These are phyloP conservation scores for Parauchenoglanis punctatus DNA, from an alignment of 2,797 vertebrate species.

Conservation along the genomic window DNA sequence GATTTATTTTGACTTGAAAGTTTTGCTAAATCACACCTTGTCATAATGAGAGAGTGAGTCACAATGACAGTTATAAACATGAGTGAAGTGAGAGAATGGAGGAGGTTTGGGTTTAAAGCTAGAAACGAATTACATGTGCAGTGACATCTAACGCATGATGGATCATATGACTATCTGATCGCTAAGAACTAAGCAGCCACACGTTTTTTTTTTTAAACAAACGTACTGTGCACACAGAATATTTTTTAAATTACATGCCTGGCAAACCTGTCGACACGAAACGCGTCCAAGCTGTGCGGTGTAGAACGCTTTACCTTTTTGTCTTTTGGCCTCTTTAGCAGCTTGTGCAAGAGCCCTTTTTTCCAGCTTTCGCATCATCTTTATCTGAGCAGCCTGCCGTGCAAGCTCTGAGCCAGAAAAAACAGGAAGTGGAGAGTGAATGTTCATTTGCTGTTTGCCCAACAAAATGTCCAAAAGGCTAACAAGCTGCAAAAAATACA, in stretches of 20 bases:
- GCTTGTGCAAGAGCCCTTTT: conserved; percentile 90
- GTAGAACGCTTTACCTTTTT: conserved; percentile 76
- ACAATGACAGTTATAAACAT: neutral
- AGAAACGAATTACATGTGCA: neutral
- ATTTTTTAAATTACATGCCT: neutral
- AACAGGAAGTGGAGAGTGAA: conserved; percentile 38
- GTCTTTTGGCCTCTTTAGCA: conserved; percentile 92
- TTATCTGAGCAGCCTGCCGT: conserved; percentile 93
- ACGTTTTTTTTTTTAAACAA: neutral
- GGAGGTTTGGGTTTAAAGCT: neutral
- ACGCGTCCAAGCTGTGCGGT: neutral
- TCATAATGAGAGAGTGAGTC: neutral
- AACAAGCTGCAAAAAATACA: conserved; percentile 9
- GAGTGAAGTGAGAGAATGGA: neutral
- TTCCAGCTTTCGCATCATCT: conserved; percentile 91
- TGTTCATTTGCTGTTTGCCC: conserved; percentile 17
- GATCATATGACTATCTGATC: neutral
- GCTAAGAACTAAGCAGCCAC: neutral
- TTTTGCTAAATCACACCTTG: neutral
- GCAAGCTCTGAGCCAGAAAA: conserved; percentile 84
- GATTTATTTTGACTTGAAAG: neutral
- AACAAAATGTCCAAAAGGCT: conserved; percentile 8
- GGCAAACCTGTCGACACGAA: neutral
- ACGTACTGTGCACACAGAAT: neutral
- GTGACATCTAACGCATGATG: neutral